phyloP scores from a whole-genome alignment of 2,797 vertebrate species.

The Catostomus latipinnis region DNA sequence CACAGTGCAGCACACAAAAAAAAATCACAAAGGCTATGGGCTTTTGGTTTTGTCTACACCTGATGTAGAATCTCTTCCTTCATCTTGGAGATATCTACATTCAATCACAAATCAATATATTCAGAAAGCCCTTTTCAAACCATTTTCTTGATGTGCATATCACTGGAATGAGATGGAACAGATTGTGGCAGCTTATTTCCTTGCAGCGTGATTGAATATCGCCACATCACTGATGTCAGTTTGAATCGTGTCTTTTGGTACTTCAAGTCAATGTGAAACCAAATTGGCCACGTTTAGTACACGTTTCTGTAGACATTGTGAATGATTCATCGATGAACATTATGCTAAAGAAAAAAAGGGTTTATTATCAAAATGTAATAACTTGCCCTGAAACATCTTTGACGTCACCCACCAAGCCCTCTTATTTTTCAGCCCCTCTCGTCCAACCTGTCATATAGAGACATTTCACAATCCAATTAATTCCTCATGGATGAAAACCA shows the following conservation, averaged over 20 bases:
- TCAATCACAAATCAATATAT: constrained; percentile 21
- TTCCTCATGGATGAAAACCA: neutral
- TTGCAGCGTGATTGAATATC: constrained; percentile 4
- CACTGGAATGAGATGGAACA: neutral
- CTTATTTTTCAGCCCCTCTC: neutral
- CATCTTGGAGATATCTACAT: constrained; percentile 33
- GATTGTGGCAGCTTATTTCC: neutral
- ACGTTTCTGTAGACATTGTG: too few relatives aligned
- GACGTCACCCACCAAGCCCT: too few relatives aligned
- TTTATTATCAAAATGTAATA: too few relatives aligned
- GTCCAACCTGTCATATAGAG: neutral
- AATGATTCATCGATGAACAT: too few relatives aligned
- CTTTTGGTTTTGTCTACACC: constrained; percentile 7
- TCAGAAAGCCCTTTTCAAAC: constrained; percentile 8
- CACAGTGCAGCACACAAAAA: constrained; percentile 1
- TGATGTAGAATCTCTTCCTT: constrained; percentile 23
- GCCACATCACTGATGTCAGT: neutral
- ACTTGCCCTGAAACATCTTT: too few relatives aligned
- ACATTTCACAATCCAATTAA: neutral
- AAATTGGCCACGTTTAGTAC: too few relatives aligned
- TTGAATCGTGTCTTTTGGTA: neutral
- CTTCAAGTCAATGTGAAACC: too few relatives aligned
- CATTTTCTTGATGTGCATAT: constrained; percentile 1
- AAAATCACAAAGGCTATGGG: constrained; percentile 18
- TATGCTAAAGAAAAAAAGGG: too few relatives aligned